Evolutionary conservation across 2,113 vertebrate genomes (phyloP).

Genomic region (Bucco capensis): DNA sequence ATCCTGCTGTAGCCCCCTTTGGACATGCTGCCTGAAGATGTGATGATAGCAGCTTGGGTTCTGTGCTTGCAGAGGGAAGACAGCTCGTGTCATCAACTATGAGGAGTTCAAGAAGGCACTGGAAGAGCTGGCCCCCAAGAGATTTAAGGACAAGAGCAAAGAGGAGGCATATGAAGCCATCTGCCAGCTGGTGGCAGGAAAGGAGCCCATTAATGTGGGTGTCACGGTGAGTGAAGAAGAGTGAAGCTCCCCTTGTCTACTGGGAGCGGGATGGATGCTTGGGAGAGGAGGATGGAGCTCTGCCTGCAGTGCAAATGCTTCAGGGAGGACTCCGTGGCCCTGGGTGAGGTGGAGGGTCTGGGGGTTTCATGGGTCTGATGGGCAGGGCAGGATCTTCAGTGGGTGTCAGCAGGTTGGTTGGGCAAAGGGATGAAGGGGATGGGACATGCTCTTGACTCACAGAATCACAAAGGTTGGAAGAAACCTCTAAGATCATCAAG

Average conservation of each 20-base stretch:
- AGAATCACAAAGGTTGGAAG: too few species aligned
- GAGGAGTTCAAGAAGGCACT: slow-evolving; percentile 90
- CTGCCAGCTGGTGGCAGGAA: slow-evolving; percentile 84
- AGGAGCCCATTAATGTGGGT: slow-evolving; percentile 84
- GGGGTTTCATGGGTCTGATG: not conserved
- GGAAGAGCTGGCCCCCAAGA: slow-evolving; percentile 85
- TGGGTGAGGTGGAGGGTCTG: not conserved
- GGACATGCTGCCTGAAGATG: rapidly evolving
- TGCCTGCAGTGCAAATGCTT: rapidly evolving
- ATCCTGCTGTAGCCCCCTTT: not conserved
- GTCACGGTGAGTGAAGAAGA: slow-evolving; percentile 84
- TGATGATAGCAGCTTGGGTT: not conserved
- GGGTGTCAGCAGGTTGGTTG: not conserved
- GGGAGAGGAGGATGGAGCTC: not conserved
- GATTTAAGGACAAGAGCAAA: slow-evolving; percentile 89
- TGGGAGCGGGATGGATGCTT: not conserved
- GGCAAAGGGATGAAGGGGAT: not conserved
- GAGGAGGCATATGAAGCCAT: slow-evolving; percentile 85
- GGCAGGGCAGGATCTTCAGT: rapidly evolving
- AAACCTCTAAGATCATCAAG: too few species aligned
- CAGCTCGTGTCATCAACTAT: slow-evolving; percentile 87
- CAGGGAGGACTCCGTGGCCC: rapidly evolving
- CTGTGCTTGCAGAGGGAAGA: slow-evolving; percentile 79
- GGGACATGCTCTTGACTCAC: not conserved
- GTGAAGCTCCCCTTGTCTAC: not conserved